These are phyloP conservation scores for Antennarius striatus DNA, from an alignment of 2,113 vertebrate species.

Conservation along the genomic window DNA sequence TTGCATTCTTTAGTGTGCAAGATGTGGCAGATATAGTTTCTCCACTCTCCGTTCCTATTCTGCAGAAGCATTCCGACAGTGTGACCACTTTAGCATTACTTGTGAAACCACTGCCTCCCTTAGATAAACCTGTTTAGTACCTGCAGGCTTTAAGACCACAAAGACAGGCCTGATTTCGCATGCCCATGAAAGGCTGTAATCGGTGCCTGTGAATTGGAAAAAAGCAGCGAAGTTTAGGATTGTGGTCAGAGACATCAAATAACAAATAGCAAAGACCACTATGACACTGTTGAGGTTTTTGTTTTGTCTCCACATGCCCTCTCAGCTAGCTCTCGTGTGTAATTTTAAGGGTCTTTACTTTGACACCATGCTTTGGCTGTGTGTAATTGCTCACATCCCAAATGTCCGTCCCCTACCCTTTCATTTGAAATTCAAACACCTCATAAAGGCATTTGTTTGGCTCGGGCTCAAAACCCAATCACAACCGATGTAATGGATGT, in stretches of 20 bases:
- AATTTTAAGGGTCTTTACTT: conserved; percentile 43
- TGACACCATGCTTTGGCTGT: conserved; percentile 21
- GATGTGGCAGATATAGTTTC: conserved; percentile 53
- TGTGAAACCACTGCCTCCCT: background rate
- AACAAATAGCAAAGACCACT: conserved; percentile 52
- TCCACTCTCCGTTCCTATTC: conserved; percentile 16
- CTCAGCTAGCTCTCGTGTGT: conserved; percentile 28
- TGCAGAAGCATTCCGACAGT: conserved; percentile 10
- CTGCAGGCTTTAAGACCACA: background rate
- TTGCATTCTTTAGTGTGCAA: conserved; percentile 35
- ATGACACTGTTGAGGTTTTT: conserved; percentile 50
- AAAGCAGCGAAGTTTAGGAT: conserved; percentile 44
- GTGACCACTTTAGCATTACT: conserved; percentile 8
- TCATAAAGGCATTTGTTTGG: conserved; percentile 57
- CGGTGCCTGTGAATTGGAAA: conserved; percentile 7
- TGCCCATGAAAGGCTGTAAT: too few species aligned
- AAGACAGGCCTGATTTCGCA: too few species aligned
- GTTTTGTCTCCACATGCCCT: conserved; percentile 25
- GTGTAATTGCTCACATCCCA: conserved; percentile 30
- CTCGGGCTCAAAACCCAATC: conserved; percentile 49
- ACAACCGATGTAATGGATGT: conserved; percentile 43
- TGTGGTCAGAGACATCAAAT: conserved; percentile 19
- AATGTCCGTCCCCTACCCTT: conserved; percentile 35
- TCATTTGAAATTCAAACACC: conserved; percentile 62
- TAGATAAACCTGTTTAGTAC: conserved; percentile 16